phyloP scores from a whole-genome alignment of 1,140 invertebrate species.

The Episyrphus balteatus region DNA sequence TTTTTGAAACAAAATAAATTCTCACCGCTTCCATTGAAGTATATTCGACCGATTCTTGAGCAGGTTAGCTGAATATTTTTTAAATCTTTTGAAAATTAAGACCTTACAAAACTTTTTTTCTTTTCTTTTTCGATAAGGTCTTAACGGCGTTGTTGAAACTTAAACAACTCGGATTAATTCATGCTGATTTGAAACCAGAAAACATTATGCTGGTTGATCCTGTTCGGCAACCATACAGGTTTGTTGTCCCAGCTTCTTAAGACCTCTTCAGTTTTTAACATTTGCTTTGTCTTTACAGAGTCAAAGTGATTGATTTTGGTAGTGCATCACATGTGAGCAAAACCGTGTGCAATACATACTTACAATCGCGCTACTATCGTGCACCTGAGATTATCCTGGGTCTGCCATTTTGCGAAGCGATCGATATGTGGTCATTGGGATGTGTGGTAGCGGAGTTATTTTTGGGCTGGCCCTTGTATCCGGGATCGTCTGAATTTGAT shows the following conservation, averaged over 20 bases:
- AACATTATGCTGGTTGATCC: slow-evolving; percentile 99
- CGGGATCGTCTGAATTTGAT: slow-evolving; percentile 98
- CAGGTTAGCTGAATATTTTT: slow-evolving; percentile 54
- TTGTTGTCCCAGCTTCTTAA: neutral
- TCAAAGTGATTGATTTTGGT: slow-evolving; percentile 99
- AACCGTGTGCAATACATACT: slow-evolving; percentile 97
- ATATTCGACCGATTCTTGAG: slow-evolving; percentile 96
- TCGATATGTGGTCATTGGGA: slow-evolving; percentile 99
- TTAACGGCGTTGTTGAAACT: slow-evolving; percentile 95
- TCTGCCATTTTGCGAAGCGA: slow-evolving; percentile 97
- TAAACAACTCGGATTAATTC: slow-evolving; percentile 95
- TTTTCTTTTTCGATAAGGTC: slow-evolving; percentile 14
- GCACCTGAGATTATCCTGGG: slow-evolving; percentile 98
- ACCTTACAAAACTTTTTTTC: neutral
- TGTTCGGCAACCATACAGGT: slow-evolving; percentile 79
- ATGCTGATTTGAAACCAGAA: slow-evolving; percentile 98
- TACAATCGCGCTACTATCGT: slow-evolving; percentile 97
- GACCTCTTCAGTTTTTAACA: neutral
- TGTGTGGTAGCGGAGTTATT: slow-evolving; percentile 99
- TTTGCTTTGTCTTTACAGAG: slow-evolving; percentile 39
- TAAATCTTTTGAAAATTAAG: neutral
- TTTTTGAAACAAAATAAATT: slow-evolving; percentile 99
- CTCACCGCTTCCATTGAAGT: slow-evolving; percentile 92
- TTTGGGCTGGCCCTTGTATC: slow-evolving; percentile 98
- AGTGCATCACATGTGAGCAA: slow-evolving; percentile 98